phyloP scores from a whole-genome alignment of 2,888 invertebrate species.

The Actias luna region DNA sequence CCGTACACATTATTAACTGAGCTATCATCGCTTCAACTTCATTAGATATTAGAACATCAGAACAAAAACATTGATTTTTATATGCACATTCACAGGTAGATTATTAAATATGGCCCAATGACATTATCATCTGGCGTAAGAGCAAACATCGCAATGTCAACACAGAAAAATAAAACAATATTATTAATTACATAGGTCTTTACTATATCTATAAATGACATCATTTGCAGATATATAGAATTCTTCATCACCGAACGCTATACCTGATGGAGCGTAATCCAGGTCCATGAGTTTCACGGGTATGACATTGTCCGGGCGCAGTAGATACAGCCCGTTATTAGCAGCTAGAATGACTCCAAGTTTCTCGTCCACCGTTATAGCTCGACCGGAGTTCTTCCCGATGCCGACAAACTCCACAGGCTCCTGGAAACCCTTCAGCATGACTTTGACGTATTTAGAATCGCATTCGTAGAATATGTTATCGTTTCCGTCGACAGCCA shows the following conservation, averaged over 20 bases:
- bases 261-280: conserved; percentile 63
- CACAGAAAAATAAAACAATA: conserved; percentile 2
- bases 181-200: conserved; percentile 34
- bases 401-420: conserved; percentile 71
- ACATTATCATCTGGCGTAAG: neutral
- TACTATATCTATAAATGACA: conserved; percentile 61
- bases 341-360: conserved; percentile 59
- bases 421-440: conserved; percentile 67
- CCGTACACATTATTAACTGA: too few species aligned
- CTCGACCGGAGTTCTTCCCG: conserved; percentile 63
- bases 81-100: too few species aligned
- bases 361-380: conserved; percentile 50
- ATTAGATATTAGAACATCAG: too few species aligned
- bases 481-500: conserved; percentile 62
- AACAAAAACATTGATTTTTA: too few species aligned
- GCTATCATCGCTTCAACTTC: too few species aligned
- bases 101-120: too few species aligned
- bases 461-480: conserved; percentile 74
- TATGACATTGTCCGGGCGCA: conserved; percentile 60
- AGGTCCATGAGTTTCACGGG: conserved; percentile 69
- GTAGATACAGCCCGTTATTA: conserved; percentile 67
- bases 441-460: conserved; percentile 69
- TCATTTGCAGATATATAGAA: conserved; percentile 62
- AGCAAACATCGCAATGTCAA: neutral
- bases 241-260: conserved; percentile 50